These are phyloP conservation scores for Mohoua ochrocephala DNA, from an alignment of 2,113 vertebrate genomes.

Conservation along the genomic window DNA sequence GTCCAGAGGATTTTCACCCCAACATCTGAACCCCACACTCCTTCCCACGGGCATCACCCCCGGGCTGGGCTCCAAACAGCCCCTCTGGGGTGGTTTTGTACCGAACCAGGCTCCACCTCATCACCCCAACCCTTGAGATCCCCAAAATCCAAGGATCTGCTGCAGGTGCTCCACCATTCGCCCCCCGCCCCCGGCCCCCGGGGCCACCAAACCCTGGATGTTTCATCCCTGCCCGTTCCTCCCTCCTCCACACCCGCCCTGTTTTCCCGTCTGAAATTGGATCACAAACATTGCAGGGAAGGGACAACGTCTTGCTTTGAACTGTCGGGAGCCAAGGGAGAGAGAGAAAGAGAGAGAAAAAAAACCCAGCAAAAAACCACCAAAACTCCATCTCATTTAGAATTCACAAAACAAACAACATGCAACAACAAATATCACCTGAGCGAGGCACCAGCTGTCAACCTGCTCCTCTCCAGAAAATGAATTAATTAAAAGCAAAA, in stretches of 20 bases:
- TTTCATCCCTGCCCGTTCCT: neutral
- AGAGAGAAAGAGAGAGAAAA: no score
- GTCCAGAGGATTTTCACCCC: neutral
- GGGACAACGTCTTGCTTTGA: slow-evolving; percentile 47
- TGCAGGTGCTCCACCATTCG: accelerated
- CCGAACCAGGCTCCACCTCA: neutral
- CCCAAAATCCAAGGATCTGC: neutral
- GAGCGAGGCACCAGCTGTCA: neutral
- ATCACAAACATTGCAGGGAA: slow-evolving; percentile 13
- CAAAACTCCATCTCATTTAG: neutral
- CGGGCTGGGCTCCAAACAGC: neutral
- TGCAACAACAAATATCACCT: neutral
- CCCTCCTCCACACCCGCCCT: neutral
- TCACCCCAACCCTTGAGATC: neutral
- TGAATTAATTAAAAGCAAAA: neutral
- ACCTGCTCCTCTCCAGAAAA: neutral
- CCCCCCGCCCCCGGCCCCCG: neutral
- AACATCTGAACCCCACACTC: accelerated
- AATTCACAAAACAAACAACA: slow-evolving; percentile 29
- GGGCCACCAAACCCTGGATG: neutral
- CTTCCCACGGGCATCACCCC: neutral
- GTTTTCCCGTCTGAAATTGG: slow-evolving; percentile 11
- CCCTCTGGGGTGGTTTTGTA: neutral
- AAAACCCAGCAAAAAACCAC: neutral
- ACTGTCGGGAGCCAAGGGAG: neutral